Evolutionary conservation across 2,113 vertebrate species (phyloP).

Genomic region (Damaliscus lunatus): DNA sequence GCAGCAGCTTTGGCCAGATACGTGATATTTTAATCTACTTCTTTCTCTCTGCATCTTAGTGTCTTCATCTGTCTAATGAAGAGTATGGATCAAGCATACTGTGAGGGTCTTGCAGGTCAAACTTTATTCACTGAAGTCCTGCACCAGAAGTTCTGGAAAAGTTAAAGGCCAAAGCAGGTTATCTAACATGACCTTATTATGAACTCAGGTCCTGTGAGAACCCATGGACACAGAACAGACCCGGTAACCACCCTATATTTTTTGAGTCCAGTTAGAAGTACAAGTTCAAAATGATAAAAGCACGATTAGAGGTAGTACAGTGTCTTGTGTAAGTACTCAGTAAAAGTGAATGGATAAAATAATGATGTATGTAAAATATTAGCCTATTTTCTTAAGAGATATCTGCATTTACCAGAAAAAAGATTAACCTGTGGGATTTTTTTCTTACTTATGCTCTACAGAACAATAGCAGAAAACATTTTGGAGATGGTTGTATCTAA

Average conservation of each 20-base stretch:
- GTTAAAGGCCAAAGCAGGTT: neutral
- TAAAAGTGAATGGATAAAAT: neutral
- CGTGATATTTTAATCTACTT: neutral
- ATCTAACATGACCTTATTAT: neutral
- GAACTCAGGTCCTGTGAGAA: neutral
- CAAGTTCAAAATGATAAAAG: neutral
- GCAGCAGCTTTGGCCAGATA: neutral
- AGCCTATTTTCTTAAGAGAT: constrained; percentile 29
- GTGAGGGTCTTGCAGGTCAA: neutral
- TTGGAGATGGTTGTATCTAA: neutral
- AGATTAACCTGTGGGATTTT: neutral
- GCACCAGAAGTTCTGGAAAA: neutral
- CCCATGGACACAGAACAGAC: neutral
- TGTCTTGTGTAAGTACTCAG: neutral
- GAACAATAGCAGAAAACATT: neutral
- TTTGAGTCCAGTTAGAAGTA: neutral
- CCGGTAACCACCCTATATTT: neutral
- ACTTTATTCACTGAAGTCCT: neutral
- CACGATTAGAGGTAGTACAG: neutral
- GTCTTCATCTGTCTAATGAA: neutral
- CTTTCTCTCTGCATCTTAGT: neutral
- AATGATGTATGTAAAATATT: neutral
- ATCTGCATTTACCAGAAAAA: neutral
- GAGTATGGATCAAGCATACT: neutral
- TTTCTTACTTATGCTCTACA: neutral